A percentile compares a stretch with the other conserved stretches of the same genome.
Conservation (phyloP, 2,797 vertebrate genomes). For the Melopsittacus undulatus region DNA sequence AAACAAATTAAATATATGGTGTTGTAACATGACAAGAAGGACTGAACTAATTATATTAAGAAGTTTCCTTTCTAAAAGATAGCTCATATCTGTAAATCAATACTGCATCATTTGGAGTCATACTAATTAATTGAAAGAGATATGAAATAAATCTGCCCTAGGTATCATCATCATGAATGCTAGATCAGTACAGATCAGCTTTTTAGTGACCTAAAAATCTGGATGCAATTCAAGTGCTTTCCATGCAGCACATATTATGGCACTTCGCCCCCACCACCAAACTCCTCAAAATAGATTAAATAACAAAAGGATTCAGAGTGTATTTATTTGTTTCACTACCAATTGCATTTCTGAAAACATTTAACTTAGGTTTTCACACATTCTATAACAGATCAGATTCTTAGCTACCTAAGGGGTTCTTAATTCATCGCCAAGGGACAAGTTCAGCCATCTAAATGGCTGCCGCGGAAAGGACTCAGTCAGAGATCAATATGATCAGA, state of each 20-base stretch:
- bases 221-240: background rate
- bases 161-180: background rate
- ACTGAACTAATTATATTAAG: background rate
- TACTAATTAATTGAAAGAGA: background rate
- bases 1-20: background rate
- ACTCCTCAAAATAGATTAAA: background rate
- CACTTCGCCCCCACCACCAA: rapidly evolving
- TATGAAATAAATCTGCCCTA: background rate
- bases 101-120: background rate
- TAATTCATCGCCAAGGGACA: background rate
- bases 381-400: background rate
- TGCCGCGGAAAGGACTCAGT: too few species aligned
- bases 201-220: background rate
- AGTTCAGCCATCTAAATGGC: background rate
- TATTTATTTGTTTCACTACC: background rate
- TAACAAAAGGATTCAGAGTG: background rate
- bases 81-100: background rate
- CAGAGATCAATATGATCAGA: too few species aligned
- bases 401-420: background rate
- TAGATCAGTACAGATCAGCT: background rate
- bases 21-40: background rate
- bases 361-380: background rate
- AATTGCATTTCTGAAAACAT: background rate
- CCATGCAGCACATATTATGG: background rate
- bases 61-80: background rate